phyloP scores from a whole-genome alignment of 2,888 invertebrate species.

The Drosophila robusta region DNA sequence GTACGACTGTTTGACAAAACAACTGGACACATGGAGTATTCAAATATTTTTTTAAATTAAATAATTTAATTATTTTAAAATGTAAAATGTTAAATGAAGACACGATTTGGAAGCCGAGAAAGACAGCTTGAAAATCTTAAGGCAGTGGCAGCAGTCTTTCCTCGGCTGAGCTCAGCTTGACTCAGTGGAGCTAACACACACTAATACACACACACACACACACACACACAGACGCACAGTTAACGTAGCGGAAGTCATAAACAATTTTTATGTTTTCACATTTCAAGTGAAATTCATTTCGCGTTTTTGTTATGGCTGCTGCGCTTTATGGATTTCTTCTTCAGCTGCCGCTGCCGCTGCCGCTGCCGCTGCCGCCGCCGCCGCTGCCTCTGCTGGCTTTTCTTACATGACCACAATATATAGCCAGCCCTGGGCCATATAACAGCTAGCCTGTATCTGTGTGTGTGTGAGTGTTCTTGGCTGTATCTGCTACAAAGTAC shows the following conservation, averaged over 20 bases:
- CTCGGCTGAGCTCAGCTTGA: slow-evolving; percentile 18
- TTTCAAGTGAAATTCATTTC: slow-evolving; percentile 80
- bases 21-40: too few relatives aligned
- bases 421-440: slow-evolving; percentile 48
- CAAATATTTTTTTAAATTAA: too few relatives aligned
- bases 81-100: too few relatives aligned
- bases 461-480: slow-evolving; percentile 20
- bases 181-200: slow-evolving; percentile 11
- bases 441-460: slow-evolving; percentile 31
- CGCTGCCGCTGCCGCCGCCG: too few relatives aligned
- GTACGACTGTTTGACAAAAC: too few relatives aligned
- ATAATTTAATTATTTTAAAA: too few relatives aligned
- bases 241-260: slow-evolving; percentile 76
- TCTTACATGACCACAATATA: slow-evolving; percentile 65
- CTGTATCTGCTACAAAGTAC: slow-evolving; percentile 47
- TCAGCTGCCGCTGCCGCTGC: slow-evolving; percentile 31
- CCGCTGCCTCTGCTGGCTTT: slow-evolving; percentile 27
- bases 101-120: background rate
- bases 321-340: slow-evolving; percentile 72
- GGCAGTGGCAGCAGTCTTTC: slow-evolving; percentile 14
- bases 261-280: slow-evolving; percentile 80
- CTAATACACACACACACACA: slow-evolving; percentile 9
- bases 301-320: slow-evolving; percentile 80
- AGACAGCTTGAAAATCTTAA: slow-evolving; percentile 4
- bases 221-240: slow-evolving; percentile 29